Base-by-base conservation (phyloP, 2,797 vertebrate species). In the Hybognathus amarus region DNA sequence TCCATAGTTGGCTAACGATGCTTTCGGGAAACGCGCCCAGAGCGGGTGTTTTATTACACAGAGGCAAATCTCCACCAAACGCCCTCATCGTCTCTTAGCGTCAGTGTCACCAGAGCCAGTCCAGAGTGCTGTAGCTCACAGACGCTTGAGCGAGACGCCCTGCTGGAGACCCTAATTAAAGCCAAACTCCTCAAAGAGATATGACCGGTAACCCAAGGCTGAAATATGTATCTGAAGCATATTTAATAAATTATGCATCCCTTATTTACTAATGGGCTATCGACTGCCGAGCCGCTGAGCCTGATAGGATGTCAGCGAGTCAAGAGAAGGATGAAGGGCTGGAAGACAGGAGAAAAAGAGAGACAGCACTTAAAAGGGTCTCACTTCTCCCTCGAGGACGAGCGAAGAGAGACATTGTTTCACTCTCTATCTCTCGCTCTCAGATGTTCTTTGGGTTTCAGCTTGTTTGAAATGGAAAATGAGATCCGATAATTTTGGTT, bases 161-260 rank as follows among this genome's bases (percentile, higher is more conserved):
- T 76, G 85, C 79, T 77, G 79, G 70, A 90, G 61, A 88, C 64
- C 75, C 85, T 88, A 88, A 90, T 90, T 90, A 90, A 90, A 88
- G 87, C 79, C 85, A 61, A 89, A 87, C 80, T 86, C 84, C 85
- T 88, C 87, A 86, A 82, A 85, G 82, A 90, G 85, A 87, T 85
- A 83, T 82, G 87, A 90, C 85, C 88, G 87, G 91, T 93, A 93
- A 94, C 91, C 87, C 38, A 85, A 94, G 85, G 90, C 92, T 93
- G 93, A 92, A 94, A 94, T 94, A 94, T 94, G 93, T 94, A 94
- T 95, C 93, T 92, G 88, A 92, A 94, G 91, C 90, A 93, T 94
- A 93, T 94, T 95, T 94, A 95, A 95, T 95, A 94, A 95, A 95
- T 94, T 94, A 95, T 95, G 93, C 92, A 94, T 94, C 91, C 90